Evolutionary conservation across 30 jellyfish, hydroid and myxozoan species (phyloP), one percentile per base, ranked within the genome.

Genomic region (Pelagia noctiluca): DNA sequence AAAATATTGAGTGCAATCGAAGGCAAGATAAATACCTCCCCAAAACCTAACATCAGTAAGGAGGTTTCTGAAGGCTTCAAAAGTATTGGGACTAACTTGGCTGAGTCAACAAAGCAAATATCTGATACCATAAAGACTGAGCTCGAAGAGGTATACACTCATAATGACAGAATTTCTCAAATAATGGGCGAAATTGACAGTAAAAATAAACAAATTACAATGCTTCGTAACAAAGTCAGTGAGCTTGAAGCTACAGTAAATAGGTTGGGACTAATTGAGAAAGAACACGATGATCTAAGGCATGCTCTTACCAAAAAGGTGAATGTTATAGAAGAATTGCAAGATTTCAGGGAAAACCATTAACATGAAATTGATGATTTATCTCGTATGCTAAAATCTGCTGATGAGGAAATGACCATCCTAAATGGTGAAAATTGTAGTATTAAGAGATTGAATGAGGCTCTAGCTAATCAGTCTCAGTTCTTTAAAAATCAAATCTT

Each of bases 211-310:
- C 12, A 16, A 42, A 42, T 42, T 42, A 16, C 16, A 5, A 5
- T 16, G 57, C 57, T 42, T 5, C 8, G 16, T 5, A 42, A 42
- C 57, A 42, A 42, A 42, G 57, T 42, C 16, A 42, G 57, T 5
- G 57, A 42, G 57, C 16, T 42, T 8, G 16, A 16, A 42, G 16
- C 8, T 42, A 16, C 57, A 5, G 57, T 16, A 42, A 16, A 42
- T 42, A 42, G 16, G 57, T 42, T 42, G 16, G 57, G 16, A 42
- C 16, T 42, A 42, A 42, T 42, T 42, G 57, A 42, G 16, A 42
- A 42, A 42, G 57, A 42, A 42, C n/a, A n/a, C n/a, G n/a, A n/a
- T n/a, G 57, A 42, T 42, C 57, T 42, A 42, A 42, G 57, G 57
- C 16, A 5, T 42, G 57, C 57, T 8, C 57, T 42, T 42, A 16